Evolutionary conservation across 2,888 invertebrate genomes (phyloP), one percentile per base, ranked within the genome.

Genomic region (Bedellia somnulentella): DNA sequence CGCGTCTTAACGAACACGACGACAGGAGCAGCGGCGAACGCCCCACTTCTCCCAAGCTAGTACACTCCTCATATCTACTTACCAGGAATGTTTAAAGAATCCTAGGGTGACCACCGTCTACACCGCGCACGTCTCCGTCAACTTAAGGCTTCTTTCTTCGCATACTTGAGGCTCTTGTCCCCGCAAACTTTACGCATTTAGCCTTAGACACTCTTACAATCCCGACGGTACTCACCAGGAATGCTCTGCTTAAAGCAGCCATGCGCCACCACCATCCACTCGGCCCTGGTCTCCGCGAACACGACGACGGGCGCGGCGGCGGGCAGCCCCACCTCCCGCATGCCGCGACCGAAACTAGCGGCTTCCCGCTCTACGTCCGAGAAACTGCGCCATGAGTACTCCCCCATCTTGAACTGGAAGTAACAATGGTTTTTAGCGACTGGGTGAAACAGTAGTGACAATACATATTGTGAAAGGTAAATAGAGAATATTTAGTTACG

Each of bases 221-320:
- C 5, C n/a, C n/a, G n/a, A n/a, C n/a, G 18, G 2, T 4, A 33
- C 43, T 49, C 43, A 88, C 88, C 81, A 29, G 93, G 88, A 54
- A 93, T 87, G 59, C 89, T 93, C 67, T 90, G 91, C 57, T 92
- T 93, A 77, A 99, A 95, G 64, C 95, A 90, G 31, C 94, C 96
- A 52, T 97, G 92, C 1, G 96, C 95, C 1, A 94, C 89, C 29
- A 97, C 79, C 86, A 98, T 89, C 99, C 99, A 99, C 71, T 99
- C 98, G 27, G 92, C 92, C 43, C 97, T 80, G 0, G 98, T 99
- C 73, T 99, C 99, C 0, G 97, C 95, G 77, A 96, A 98, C 51
- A 99, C 86, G 32, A 91, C 93, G 42, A 98, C 80, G 59, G 89
- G 91, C 37, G 82, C 70, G 6, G 80, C 79, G 5, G 88, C 84